Percentiles rank a stretch among this genome's conserved stretches.
Conservation (phyloP, 2,888 invertebrate species). For the Tromatobia lineatoria region DNA sequence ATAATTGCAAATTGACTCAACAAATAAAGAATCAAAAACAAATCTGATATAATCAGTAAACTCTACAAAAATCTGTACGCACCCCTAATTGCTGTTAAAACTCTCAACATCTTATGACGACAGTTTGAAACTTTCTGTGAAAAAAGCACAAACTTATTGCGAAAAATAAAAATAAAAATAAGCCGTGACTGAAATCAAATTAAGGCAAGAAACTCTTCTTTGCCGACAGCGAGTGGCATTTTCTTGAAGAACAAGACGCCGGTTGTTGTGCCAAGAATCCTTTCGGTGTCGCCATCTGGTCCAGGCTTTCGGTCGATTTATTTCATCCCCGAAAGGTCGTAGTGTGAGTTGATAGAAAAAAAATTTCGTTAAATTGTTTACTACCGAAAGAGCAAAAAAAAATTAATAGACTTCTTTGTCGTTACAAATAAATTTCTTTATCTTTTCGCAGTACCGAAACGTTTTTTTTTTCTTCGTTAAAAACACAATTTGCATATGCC, state of each 20-base stretch:
- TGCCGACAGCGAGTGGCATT: conserved; percentile 61
- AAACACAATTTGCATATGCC: no score
- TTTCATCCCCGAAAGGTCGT: conserved; percentile 9
- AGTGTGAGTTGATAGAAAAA: not conserved
- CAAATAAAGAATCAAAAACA: not conserved
- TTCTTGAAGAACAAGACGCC: conserved; percentile 43
- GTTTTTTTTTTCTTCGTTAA: not conserved
- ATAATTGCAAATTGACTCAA: no score
- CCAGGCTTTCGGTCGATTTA: conserved; percentile 17
- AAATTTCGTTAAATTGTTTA: not conserved
- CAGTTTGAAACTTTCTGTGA: not conserved
- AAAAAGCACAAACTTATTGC: not conserved
- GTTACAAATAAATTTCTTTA: conserved; percentile 9
- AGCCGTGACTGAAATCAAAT: not conserved
- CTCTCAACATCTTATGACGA: not conserved
- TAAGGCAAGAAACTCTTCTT: conserved; percentile 60
- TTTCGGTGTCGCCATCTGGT: conserved; percentile 67
- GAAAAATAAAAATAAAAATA: not conserved
- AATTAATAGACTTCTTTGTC: not conserved
- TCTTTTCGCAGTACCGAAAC: not conserved
- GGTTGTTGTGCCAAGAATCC: conserved; percentile 40
- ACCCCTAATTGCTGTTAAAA: not conserved
- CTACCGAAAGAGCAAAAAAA: not conserved
- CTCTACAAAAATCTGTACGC: not conserved
- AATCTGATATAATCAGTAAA: not conserved